Evolutionary conservation across 2,888 invertebrate genomes (phyloP), one percentile per base, ranked within the genome.

Genomic region (Lasioglossum pauxillum): DNA sequence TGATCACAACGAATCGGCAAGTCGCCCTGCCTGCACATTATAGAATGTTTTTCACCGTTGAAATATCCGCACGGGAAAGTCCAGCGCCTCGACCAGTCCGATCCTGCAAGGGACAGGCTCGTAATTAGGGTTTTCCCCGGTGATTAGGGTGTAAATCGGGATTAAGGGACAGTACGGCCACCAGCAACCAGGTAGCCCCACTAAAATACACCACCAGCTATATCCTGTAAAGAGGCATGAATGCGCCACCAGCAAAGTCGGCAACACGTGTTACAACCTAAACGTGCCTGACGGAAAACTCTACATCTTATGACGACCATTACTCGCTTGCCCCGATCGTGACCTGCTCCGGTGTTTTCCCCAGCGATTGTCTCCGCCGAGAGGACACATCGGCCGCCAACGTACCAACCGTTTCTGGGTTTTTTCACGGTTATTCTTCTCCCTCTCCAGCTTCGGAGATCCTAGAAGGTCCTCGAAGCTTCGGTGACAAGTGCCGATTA

Each of bases 161-260:
- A 79, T 83, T 85, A 80, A 83, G 76, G 78, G 84, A 91, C 87
- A 91, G 77, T 91, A 83, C 75, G 67, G 85, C 91, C 92, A 92
- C 91, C 92, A 91, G 91, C 78, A 83, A 88, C 38, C 75, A 46
- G 35, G 38, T 27, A 46, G 76, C 75, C 80, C 71, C 35, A 78
- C 73, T 82, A 83, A 84, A 88, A 87, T 88, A 71, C 73, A 75
- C 88, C 84, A 88, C 88, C 89, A 88, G 84, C 71, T 83, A 88
- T 83, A 87, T 80, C 80, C 75, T 78, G 80, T 88, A 83, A 90
- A 78, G 75, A 27, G 41, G 23, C 10, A 76, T 87, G 85, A 92
- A 92, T 91, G 81, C 72, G 86, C 89, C 92, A 92, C 91, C 92
- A 92, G 92, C 87, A 86, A 86, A 88, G 81, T 85, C 80, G 80